A percentile compares a stretch with the other conserved stretches of the same genome.
Conservation (phyloP, 2,113 vertebrate genomes). For the Thermophis baileyi region DNA sequence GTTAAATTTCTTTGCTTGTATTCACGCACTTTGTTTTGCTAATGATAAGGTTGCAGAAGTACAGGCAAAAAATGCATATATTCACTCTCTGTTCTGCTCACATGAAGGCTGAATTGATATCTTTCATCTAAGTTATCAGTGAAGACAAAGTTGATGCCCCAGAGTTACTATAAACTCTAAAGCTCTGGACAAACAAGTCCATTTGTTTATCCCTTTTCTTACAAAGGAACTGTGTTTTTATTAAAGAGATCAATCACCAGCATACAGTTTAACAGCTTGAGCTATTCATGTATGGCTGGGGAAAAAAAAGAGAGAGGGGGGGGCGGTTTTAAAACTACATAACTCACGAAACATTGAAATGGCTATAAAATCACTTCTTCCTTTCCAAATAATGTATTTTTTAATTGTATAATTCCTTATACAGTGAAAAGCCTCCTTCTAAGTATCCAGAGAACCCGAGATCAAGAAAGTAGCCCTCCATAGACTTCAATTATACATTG, state of each 20-base stretch:
- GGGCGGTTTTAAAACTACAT: conserved; percentile 58
- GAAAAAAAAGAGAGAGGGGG: neutral
- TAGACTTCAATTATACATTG: conserved; percentile 24
- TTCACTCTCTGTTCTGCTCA: conserved; percentile 52
- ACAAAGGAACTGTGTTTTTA: conserved; percentile 74
- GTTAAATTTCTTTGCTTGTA: conserved; percentile 27
- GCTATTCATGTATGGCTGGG: conserved; percentile 41
- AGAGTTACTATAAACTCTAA: conserved; percentile 66
- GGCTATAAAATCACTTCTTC: conserved; percentile 56
- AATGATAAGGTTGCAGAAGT: conserved; percentile 56
- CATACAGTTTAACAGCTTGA: conserved; percentile 70
- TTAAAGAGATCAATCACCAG: conserved; percentile 83
- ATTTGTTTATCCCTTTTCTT: conserved; percentile 78
- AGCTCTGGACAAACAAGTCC: conserved; percentile 72
- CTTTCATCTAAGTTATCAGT: conserved; percentile 75
- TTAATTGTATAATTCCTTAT: conserved; percentile 49
- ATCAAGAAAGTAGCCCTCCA: conserved; percentile 48
- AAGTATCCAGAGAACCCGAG: conserved; percentile 45
- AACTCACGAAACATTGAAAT: conserved; percentile 58
- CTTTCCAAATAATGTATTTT: conserved; percentile 51
- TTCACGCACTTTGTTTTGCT: conserved; percentile 57
- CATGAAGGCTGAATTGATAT: conserved; percentile 69
- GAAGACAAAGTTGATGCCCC: conserved; percentile 66
- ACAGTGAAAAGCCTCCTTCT: conserved; percentile 37
- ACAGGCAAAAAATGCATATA: conserved; percentile 67